Conservation (phyloP, 2,113 vertebrate species). For the Macrotis lagotis region DNA sequence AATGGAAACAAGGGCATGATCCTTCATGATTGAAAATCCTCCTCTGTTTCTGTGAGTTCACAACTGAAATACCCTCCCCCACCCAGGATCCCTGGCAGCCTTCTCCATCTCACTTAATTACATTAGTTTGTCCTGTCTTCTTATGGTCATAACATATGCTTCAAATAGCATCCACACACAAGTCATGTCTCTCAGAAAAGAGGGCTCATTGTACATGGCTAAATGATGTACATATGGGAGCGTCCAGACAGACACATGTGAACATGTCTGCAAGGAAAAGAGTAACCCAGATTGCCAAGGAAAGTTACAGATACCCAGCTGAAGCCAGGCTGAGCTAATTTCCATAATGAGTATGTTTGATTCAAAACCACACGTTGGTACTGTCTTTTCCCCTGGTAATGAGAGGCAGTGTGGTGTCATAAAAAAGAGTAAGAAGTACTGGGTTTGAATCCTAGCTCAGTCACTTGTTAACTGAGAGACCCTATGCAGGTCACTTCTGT, state of each 20-base stretch:
- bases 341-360: constrained; percentile 62
- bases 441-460: neutral
- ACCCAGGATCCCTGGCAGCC: constrained; percentile 57
- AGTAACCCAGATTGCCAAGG: constrained; percentile 48
- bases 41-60: constrained; percentile 52
- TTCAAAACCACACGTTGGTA: constrained; percentile 40
- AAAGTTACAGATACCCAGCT: constrained; percentile 61
- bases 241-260: constrained; percentile 38
- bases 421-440: neutral
- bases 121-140: constrained; percentile 59
- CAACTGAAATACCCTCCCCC: constrained; percentile 47
- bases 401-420: neutral
- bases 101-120: constrained; percentile 63
- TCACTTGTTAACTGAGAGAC: neutral
- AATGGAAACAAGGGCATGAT: constrained; percentile 26
- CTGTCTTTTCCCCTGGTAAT: constrained; percentile 43
- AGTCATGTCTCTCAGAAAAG: constrained; percentile 63
- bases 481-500: neutral
- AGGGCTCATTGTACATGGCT: constrained; percentile 55
- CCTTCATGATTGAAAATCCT: constrained; percentile 59
- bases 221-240: constrained; percentile 63
- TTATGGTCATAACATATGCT: constrained; percentile 66
- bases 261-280: constrained; percentile 21
- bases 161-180: constrained; percentile 56
- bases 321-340: constrained; percentile 47